Evolutionary conservation across 2,888 invertebrate genomes (phyloP), one percentile per base, ranked within the genome.

Genomic region (Lasioglossum lativentre): DNA sequence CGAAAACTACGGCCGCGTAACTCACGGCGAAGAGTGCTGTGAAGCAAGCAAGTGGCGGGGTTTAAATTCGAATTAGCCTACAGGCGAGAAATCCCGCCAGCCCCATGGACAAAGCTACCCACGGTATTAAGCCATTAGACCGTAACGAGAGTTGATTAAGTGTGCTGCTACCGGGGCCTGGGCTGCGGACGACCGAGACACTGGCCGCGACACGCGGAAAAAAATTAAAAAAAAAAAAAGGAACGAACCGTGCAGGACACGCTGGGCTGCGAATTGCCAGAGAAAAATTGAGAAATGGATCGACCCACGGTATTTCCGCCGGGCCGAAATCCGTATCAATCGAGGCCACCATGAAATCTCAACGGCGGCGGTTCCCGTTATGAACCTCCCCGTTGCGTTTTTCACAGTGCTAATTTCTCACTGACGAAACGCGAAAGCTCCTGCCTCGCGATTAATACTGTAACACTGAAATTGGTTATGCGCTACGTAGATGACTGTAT

Each of bases 101-200:
- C 84, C 85, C 86, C 75, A 70, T 82, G 93, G 88, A 93, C 92
- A 93, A 92, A 92, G 93, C 91, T 90, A 90, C 85, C 86, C 86
- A 80, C 89, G 90, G 92, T 93, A 93, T 93, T 92, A 93, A 92
- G 91, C 92, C 91, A 91, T 93, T 93, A 93, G 90, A 90, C 87
- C 87, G 89, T 86, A 91, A 92, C 92, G 91, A 91, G 89, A 91
- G 92, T 93, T 93, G 93, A 93, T 93, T 93, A 93, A 93, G 89
- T 89, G 90, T 81, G 80, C 89, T 75, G 81, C 70, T 40, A 14
- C 23, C 70, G 42, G 72, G 80, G 16, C 72, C 83, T 76, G 80
- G 75, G 71, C 77, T 80, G 82, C 72, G 80, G 80, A 63, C 86
- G 82, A 85, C 74, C 84, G 80, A 78, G 75, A 78, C 83, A 59